phyloP scores from a whole-genome alignment of 2,888 invertebrate genomes.

The Lucinisca nassula region DNA sequence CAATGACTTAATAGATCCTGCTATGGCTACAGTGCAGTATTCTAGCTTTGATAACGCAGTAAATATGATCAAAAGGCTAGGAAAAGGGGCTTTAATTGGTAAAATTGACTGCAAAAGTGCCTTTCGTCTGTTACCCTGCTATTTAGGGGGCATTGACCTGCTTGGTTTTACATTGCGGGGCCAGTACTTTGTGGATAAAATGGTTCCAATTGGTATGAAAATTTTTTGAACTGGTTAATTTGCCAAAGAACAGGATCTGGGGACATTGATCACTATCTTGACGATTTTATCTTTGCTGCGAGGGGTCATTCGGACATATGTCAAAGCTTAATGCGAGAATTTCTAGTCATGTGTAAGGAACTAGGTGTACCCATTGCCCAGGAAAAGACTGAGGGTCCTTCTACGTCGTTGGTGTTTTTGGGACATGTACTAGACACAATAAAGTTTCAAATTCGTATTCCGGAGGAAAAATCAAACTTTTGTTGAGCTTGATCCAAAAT shows the following conservation, averaged over 20 bases:
- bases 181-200: slow-evolving; percentile 29
- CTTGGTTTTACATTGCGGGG: slow-evolving; percentile 23
- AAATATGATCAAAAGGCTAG: slow-evolving; percentile 23
- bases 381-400: slow-evolving; percentile 33
- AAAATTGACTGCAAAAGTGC: slow-evolving; percentile 38
- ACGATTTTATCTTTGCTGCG: slow-evolving; percentile 43
- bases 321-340: slow-evolving; percentile 12
- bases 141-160: slow-evolving; percentile 24
- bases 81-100: slow-evolving; percentile 16
- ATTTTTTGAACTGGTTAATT: slow-evolving; percentile 27
- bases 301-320: not conserved
- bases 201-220: slow-evolving; percentile 22
- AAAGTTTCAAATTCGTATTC: slow-evolving; percentile 15
- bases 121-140: slow-evolving; percentile 22
- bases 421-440: slow-evolving; percentile 33
- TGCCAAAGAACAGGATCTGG: not conserved
- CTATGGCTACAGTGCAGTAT: slow-evolving; percentile 16
- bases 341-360: slow-evolving; percentile 15
- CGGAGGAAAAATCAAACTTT: not conserved
- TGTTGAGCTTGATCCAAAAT: not conserved
- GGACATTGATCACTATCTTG: slow-evolving; percentile 30
- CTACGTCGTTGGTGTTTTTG: slow-evolving; percentile 8
- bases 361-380: slow-evolving; percentile 37
- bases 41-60: slow-evolving; percentile 38
- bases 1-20: slow-evolving; percentile 30